Base-by-base conservation (phyloP, 2,113 vertebrate species). In the Blennius ocellaris region DNA sequence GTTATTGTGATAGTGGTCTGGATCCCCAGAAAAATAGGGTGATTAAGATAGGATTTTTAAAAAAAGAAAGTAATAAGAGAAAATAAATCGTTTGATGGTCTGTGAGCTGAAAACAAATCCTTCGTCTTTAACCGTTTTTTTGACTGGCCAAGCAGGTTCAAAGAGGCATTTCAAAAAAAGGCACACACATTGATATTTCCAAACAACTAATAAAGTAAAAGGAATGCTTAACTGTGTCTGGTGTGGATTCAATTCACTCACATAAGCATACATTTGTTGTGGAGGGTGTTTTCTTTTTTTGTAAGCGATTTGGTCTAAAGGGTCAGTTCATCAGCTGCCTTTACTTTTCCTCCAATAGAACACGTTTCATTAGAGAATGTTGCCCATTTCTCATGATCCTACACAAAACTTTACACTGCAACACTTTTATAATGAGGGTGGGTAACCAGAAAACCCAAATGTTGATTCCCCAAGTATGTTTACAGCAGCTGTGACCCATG, bases 201-300 rank as follows among this genome's bases (percentile, higher is more conserved):
- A 87, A 76, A 82, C 62, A 56, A 76, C 69, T 68, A 78, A 72
- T 38, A 56, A 44, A 57, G 67, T 55, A 73, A 73, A 87, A 93
- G 92, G 92, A 93, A 94, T 93, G 92, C 89, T 90, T 56, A 90
- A 90, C 90, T 89, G 91, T 90, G 90, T 93, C 78, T 87, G 64
- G 72, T 78, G 84, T 81, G 80, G 84, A 87, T 80, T 60, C 5
- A n/a, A 66, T 50, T 63, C 15, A 58, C 88, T 82, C 90, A 90
- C 83, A 53, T 52, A 68, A 76, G 65, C 82, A 86, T 73, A 83
- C 68, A 69, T 76, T 67, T 78, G 71, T 69, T 69, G 81, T 75
- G 64, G 82, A 89, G 83, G 89, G 67, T 64, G 76, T 77, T 49
- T 21, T 49, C 14, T 67, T n/a, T 49, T 16, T 67, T n/a, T 50